Base-by-base conservation (phyloP, 2,888 invertebrate species). In the Byasa hedistus region DNA sequence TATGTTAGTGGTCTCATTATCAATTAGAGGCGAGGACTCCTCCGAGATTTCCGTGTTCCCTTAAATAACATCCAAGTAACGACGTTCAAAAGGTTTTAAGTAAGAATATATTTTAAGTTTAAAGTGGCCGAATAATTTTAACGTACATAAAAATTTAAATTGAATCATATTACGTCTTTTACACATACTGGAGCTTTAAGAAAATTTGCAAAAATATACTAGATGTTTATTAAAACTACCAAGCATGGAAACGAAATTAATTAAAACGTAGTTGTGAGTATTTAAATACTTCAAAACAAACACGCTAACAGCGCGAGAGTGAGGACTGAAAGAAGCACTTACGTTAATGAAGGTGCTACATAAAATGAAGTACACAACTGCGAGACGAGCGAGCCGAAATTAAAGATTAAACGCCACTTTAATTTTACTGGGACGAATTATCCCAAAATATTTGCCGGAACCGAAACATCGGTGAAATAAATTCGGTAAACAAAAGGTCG, bases 401-500 rank as follows among this genome's bases (percentile, higher is more conserved):
- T 85, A 86, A 87, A 87, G 85, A 87, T 86, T 86, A 85, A 88
- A 84, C 82, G 80, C 75, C 75, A 78, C 82, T 80, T 76, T 77
- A 80, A 84, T 86, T 86, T 82, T 80, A 75, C 75, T 72, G 75
- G 73, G 79, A 83, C 84, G 84, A 87, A 87, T 86, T 86, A 84
- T 84, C 78, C 78, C 69, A 69, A 75, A 79, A 80, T 79, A 83
- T 74, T 84, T 70, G 76, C 77, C 70, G 77, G 78, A 83, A 84
- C 80, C 84, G 81, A 79, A 83, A 82, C 81, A 82, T 77, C 71
- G 77, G 71, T 74, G 73, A 77, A 80, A 86, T 81, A 86, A 87
- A 87, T 86, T 86, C 78, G 72, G 73, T 82, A 86, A 88, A 89
- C 89, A 88, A 86, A 86, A 85, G 85, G 81, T 80, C 74, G 71